These are phyloP conservation scores for Heliothis subflexa DNA, from an alignment of 1,140 invertebrate genomes.

Conservation along the genomic window DNA sequence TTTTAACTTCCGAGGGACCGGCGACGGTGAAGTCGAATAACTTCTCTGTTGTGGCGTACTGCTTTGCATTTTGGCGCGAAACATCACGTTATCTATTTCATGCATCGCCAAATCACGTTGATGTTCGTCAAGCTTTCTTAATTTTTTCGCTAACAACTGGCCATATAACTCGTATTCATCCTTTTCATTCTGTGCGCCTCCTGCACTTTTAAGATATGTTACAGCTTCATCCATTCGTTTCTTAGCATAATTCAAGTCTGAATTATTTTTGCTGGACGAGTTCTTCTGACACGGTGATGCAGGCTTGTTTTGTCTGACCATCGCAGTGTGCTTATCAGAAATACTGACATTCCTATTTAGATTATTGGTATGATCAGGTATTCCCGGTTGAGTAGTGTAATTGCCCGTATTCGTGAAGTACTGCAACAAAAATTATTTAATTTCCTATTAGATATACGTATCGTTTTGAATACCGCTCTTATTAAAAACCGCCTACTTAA, in stretches of 20 bases:
- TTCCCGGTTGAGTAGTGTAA: conserved; percentile 37
- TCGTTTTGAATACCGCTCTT: too few species aligned
- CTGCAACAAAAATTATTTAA: conserved; percentile 37
- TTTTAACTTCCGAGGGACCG: conserved; percentile 65
- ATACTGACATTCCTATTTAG: conserved; percentile 19
- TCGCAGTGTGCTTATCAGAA: conserved; percentile 24
- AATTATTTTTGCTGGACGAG: conserved; percentile 24
- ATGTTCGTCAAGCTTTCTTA: conserved; percentile 78
- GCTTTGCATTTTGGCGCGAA: conserved; percentile 76
- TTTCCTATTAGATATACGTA: background rate
- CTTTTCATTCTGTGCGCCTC: conserved; percentile 45
- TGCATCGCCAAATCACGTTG: conserved; percentile 78
- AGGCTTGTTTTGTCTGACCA: conserved; percentile 44
- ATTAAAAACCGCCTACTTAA: too few species aligned
- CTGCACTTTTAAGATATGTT: conserved; percentile 33
- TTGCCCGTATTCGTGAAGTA: conserved; percentile 44
- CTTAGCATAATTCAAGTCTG: conserved; percentile 42
- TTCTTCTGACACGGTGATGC: conserved; percentile 9
- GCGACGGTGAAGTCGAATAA: conserved; percentile 63
- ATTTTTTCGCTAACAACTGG: conserved; percentile 74
- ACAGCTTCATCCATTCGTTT: conserved; percentile 44
- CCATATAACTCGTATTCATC: conserved; percentile 78
- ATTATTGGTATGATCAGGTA: conserved; percentile 39
- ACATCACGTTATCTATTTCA: conserved; percentile 82
- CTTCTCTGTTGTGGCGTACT: conserved; percentile 53